Base-by-base conservation (phyloP, 2,797 vertebrate species). In the Lacerta bilineata region DNA sequence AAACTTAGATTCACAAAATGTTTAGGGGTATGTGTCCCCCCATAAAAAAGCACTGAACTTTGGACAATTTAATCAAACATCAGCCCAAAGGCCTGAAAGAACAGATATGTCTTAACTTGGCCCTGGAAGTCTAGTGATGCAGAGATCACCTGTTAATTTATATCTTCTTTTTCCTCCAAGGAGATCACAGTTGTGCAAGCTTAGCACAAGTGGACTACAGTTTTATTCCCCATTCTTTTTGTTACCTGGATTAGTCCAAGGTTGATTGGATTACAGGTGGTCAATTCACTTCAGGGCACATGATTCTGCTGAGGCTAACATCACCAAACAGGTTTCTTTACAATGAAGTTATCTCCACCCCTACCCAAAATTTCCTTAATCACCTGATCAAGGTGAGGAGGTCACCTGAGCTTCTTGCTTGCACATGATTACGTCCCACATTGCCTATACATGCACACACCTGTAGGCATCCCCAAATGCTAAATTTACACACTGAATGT, bases 181-280 rank as follows among this genome's bases (percentile, higher is more conserved):
- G 18, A 50, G 33, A 43, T 72, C 69, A 76, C 23, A 23, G 50
- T 64, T 75, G 55, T 64, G 29, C 64, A 75, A 72, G 10, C 15
- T 66, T 74, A 66, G 64, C n/a, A 79, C n/a, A 29, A 46, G n/a
- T 72, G 66, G 36, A 64, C 39, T 79, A 46, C 36, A 90, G 27
- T 76, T 71, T 8, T 25, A 46, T 33, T 46, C 29, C n/a, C 43
- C 46, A 46, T 69, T 87, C 69, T 20, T 50, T 85, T 41, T 85
- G 41, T 2, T 20, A 25, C 39, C n/a, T 68, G 59, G 69, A 89
- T 74, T 80, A 68, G n/a, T 2, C 20, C 10, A 29, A 69, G 36
- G 36, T 23, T 88, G 83, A 90, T 87, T 69, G 83, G 89, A 85
- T 90, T 88, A 81, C 77, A 88, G 77, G 23, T 81, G 86, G 27